These are phyloP conservation scores for Temnothorax nylanderi DNA, from an alignment of 1,140 invertebrate species.

Conservation along the genomic window DNA sequence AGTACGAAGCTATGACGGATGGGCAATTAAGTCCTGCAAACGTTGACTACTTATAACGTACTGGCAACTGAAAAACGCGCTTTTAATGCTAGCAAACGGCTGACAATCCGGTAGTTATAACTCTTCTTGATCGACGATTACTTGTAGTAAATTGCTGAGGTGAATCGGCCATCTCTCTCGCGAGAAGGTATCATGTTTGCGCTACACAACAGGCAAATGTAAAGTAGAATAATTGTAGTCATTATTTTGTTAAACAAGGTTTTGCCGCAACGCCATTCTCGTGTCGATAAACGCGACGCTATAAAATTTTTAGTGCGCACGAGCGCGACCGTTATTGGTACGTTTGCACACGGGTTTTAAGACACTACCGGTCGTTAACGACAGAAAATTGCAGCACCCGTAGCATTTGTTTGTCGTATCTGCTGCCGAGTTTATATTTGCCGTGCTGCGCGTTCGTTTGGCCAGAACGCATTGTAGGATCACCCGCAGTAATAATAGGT, in stretches of 20 bases:
- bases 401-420: constrained; percentile 68
- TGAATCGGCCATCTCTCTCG: constrained; percentile 20
- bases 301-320: constrained; percentile 71
- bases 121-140: constrained; percentile 71
- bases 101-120: constrained; percentile 66
- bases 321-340: constrained; percentile 58
- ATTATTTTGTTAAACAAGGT: constrained; percentile 75
- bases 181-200: constrained; percentile 24
- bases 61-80: not conserved
- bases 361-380: constrained; percentile 62
- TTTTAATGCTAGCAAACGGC: constrained; percentile 41
- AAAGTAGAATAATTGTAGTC: constrained; percentile 74
- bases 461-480: constrained; percentile 61
- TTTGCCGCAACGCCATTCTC: constrained; percentile 53
- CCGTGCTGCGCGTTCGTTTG: constrained; percentile 47
- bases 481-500: constrained; percentile 64
- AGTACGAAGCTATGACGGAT: constrained; percentile 10
- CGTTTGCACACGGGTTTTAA: constrained; percentile 29
- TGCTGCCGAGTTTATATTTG: constrained; percentile 44
- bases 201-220: constrained; percentile 58
- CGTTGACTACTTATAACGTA: constrained; percentile 31
- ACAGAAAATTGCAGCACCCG: constrained; percentile 67
- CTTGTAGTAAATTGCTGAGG: constrained; percentile 63
- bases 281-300: constrained; percentile 62
- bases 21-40: constrained; percentile 19